Base-by-base conservation (phyloP, 1,140 invertebrate species). In the Tribolium madens region DNA sequence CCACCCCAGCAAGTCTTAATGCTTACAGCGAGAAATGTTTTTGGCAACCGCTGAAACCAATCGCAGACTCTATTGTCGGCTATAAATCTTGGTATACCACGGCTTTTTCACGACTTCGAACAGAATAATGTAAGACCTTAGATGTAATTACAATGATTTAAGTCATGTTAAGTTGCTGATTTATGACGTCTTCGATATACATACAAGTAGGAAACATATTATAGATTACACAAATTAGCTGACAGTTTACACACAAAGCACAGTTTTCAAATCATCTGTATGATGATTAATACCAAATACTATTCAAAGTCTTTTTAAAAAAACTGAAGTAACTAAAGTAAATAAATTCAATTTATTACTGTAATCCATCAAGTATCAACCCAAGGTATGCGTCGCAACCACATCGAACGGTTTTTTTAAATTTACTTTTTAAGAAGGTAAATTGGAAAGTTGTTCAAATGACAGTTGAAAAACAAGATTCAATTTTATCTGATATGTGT, bases 21-120 rank as follows among this genome's bases (percentile, higher is more conserved):
- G 78, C 53, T 69, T 75, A 31, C 31, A 42, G 15, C 71, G 75
- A 77, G 78, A 77, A 79, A 79, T 79, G 75, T 77, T 77, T 60
- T 76, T 74, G 76, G 75, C 78, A 75, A 79, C 78, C 78, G 57
- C 78, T 77, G 76, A 79, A 79, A 79, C 78, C 78, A 77, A 79
- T 79, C 76, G 78, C 78, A 76, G 72, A 76, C 71, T 77, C 76
- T 68, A 77, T 79, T 79, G 52, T 46, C 26, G 69, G 46, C 76
- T 13, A 79, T 79, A 79, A 79, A 79, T 79, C 72, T 77, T 73
- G 46, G 74, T 79, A 70, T 46, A 73, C 78, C 69, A 74, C 68
- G 78, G 70, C 53, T 79, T 79, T 76, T 79, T 79, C 78, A 70
- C 52, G 69, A 73, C 31, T 73, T 76, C 75, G 74, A 76, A 60